phyloP scores from a whole-genome alignment of 2,888 invertebrate genomes.

The Meganola albula region DNA sequence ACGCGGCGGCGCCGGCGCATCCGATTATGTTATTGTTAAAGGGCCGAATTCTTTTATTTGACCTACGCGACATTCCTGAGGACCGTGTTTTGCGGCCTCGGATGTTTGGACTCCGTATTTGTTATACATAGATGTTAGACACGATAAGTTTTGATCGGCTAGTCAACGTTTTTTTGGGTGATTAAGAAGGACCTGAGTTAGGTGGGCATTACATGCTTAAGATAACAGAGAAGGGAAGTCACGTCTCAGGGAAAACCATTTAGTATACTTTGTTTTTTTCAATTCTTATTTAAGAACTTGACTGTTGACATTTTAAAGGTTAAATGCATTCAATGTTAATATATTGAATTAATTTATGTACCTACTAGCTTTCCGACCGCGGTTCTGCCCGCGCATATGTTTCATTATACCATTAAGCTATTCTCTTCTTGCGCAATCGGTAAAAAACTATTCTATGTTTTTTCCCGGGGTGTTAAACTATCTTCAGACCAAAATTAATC shows the following conservation, averaged over 20 bases:
- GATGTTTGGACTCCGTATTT: conserved; percentile 44
- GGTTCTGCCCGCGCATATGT: too few species aligned
- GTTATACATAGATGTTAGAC: conserved; percentile 36
- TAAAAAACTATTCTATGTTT: too few species aligned
- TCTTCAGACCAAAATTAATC: too few species aligned
- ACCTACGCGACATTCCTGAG: conserved; percentile 59
- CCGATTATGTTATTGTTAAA: conserved; percentile 70
- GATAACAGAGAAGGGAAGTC: conserved; percentile 7
- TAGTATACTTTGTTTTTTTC: too few species aligned
- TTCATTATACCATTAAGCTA: too few species aligned
- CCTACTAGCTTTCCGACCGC: too few species aligned
- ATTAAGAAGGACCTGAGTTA: conserved; percentile 14
- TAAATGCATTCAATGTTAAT: too few species aligned
- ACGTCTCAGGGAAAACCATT: not conserved
- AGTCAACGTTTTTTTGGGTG: conserved; percentile 20
- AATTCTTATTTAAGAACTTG: too few species aligned
- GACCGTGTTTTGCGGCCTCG: conserved; percentile 55
- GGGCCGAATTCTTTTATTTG: conserved; percentile 69
- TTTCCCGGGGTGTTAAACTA: too few species aligned
- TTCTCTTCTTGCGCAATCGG: too few species aligned
- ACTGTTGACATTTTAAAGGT: too few species aligned
- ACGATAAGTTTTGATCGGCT: conserved; percentile 27
- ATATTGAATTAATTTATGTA: too few species aligned
- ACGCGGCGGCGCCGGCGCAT: conserved; percentile 65
- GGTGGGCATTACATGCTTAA: conserved; percentile 18